Evolutionary conservation across 2,888 invertebrate species (phyloP).

Genomic region (Aquatica leii): DNA sequence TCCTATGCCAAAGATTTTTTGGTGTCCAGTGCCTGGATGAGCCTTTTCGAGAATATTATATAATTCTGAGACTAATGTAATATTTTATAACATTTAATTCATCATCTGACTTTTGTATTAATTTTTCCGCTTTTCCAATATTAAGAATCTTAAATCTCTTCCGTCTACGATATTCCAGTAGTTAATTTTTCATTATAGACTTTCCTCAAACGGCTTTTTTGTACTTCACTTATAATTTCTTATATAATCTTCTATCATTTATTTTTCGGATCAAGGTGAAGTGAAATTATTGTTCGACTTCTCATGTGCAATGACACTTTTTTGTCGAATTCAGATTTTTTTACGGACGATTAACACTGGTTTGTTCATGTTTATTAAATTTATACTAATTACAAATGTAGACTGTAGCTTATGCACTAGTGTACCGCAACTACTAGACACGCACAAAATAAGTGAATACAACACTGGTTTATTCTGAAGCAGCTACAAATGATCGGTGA

Average conservation of each 20-base stretch:
- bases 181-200: conserved; percentile 1
- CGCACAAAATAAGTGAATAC: not conserved
- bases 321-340: conserved; percentile 1
- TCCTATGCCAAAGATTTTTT: not conserved
- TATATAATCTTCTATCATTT: not conserved
- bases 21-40: conserved; percentile 4
- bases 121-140: not conserved
- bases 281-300: not conserved
- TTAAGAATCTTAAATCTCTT: conserved; percentile 3
- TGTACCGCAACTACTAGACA: no score
- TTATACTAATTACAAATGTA: not conserved
- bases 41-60: not conserved
- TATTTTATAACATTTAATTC: no score
- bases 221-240: not conserved
- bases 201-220: not conserved
- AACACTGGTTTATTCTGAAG: not conserved
- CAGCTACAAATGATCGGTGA: no score
- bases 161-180: not conserved
- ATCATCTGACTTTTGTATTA: not conserved
- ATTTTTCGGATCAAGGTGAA: not conserved
- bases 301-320: not conserved
- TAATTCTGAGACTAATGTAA: no score
- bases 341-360: not conserved
- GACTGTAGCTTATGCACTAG: not conserved
- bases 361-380: not conserved